These are phyloP conservation scores for Pecten maximus DNA, from an alignment of 2,888 invertebrate genomes.

Conservation along the genomic window DNA sequence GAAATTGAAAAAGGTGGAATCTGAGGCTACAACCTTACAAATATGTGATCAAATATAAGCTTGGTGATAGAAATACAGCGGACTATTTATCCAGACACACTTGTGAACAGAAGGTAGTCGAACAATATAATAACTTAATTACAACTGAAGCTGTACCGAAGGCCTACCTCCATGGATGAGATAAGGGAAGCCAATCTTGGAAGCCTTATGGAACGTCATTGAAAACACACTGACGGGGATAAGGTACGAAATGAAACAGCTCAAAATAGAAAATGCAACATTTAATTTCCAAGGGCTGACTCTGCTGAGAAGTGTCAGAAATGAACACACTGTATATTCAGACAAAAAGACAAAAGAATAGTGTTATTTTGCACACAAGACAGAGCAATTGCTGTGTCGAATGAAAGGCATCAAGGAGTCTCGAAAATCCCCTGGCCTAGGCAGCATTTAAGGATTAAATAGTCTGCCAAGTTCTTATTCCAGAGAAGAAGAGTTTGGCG, in stretches of 20 bases:
- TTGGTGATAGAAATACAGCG: too few species aligned
- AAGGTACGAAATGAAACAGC: slow-evolving; percentile 49
- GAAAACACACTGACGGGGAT: slow-evolving; percentile 50
- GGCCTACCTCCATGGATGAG: slow-evolving; percentile 66
- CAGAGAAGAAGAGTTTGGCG: neutral
- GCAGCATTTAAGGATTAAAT: slow-evolving; percentile 31
- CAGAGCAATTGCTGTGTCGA: slow-evolving; percentile 56
- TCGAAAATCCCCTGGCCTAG: slow-evolving; percentile 44
- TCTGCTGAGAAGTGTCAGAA: slow-evolving; percentile 45
- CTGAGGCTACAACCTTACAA: too few species aligned
- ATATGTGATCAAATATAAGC: too few species aligned
- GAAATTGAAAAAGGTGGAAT: too few species aligned
- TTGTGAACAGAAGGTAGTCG: too few species aligned
- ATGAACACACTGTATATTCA: slow-evolving; percentile 52
- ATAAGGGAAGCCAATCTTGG: slow-evolving; percentile 54
- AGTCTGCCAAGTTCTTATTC: slow-evolving; percentile 43
- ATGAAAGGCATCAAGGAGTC: slow-evolving; percentile 67
- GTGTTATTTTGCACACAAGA: slow-evolving; percentile 49
- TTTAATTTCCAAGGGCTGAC: slow-evolving; percentile 51
- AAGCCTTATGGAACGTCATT: slow-evolving; percentile 59
- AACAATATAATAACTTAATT: too few species aligned
- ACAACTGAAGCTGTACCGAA: too few species aligned
- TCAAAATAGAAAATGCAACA: slow-evolving; percentile 46
- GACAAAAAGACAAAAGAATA: slow-evolving; percentile 48
- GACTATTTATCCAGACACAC: too few species aligned